Evolutionary conservation across 2,797 vertebrate genomes (phyloP), one percentile per base, ranked within the genome.

Genomic region (Pangasius sanitwongsei): DNA sequence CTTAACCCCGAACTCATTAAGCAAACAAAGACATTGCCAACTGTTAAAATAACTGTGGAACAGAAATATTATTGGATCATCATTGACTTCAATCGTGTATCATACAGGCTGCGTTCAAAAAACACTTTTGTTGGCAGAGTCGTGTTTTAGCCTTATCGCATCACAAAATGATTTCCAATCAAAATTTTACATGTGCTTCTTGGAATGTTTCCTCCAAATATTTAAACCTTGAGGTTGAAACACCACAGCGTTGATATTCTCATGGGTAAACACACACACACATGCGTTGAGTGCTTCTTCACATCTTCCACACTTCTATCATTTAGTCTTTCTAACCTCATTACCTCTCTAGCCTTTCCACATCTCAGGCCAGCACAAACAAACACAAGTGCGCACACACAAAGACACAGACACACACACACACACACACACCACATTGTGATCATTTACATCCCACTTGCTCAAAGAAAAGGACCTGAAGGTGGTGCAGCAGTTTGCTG

Each of bases 151-250:
- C 37, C 78, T 63, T 37, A 86, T 90, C 77, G 59, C 89, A 87
- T 53, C 23, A 37, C 81, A 72, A 74, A 84, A 72, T 63, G 41
- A 78, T 87, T 87, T 90, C 90, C 89, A 91, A 90, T 89, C 89
- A 87, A 92, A 92, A 92, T 84, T 77, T 59, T 87, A 89, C 86
- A 91, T 92, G 89, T 92, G 87, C 90, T 92, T 91, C 86, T 91
- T 92, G 90, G 91, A 88, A 88, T 16, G 5, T 31, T 81, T 85
- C 85, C 81, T 89, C 87, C 11, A 83, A 86, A 89, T 86, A 89
- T 88, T 89, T 90, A 74, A 92, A 87, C 88, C 85, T 63, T 37
- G 87, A 88, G 84, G 84, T 83, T 70, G 69, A 90, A 89, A 90
- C 50, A 87, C 84, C 85, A 91, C 82, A 83, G 84, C 55, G 28